A percentile compares a stretch with the other conserved stretches of the same genome.
Conservation (phyloP, 2,888 invertebrate genomes). For the Dicranocentrus wangi region DNA sequence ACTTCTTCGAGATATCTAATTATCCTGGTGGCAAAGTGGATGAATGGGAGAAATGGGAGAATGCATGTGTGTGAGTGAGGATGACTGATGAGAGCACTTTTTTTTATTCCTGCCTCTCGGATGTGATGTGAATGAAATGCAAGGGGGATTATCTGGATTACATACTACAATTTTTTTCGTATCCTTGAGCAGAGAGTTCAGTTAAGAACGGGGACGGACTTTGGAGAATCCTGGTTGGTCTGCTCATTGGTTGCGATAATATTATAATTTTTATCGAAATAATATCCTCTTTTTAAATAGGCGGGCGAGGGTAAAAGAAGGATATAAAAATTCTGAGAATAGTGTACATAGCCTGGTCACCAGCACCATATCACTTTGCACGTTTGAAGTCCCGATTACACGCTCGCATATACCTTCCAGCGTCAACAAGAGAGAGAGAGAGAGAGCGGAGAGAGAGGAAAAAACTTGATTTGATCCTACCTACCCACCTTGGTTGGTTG, state of each 20-base stretch:
- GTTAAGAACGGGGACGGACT: neutral
- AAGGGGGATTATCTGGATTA: too few relatives aligned
- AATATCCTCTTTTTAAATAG: constrained; percentile 47
- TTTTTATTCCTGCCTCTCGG: too few relatives aligned
- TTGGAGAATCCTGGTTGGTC: constrained; percentile 27
- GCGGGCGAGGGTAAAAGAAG: constrained; percentile 21
- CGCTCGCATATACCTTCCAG: too few relatives aligned
- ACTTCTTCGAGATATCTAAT: constrained; percentile 35
- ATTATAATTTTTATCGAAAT: constrained; percentile 45
- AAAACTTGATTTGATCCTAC: neutral
- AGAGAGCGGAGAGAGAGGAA: constrained; percentile 19
- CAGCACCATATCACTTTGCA: too few relatives aligned
- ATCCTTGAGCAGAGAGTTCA: neutral
- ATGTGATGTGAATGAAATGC: neutral
- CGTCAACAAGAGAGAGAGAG: constrained; percentile 9
- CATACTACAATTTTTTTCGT: too few relatives aligned
- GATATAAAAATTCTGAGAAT: too few relatives aligned
- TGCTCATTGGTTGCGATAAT: constrained; percentile 34
- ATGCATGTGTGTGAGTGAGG: too few relatives aligned
- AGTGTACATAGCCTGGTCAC: too few relatives aligned
- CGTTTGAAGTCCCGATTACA: too few relatives aligned
- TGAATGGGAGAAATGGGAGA: constrained; percentile 9
- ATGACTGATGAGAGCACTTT: too few relatives aligned
- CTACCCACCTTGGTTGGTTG: neutral
- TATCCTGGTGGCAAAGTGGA: constrained; percentile 22